phyloP scores from a whole-genome alignment of 2,113 vertebrate genomes.

The Pseudorectes ferrugineus region DNA sequence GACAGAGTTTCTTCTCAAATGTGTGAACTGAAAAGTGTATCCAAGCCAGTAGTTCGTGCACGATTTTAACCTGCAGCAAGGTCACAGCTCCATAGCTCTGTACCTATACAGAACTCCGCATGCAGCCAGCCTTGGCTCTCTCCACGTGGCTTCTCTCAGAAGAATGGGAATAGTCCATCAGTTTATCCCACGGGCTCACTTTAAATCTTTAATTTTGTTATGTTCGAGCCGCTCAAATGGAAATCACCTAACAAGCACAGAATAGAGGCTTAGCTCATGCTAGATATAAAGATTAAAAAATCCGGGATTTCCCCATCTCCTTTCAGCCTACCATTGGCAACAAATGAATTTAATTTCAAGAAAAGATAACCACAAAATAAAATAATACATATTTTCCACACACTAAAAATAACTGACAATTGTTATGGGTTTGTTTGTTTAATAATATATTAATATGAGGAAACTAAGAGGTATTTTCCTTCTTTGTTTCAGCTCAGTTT shows the following conservation, averaged over 20 bases:
- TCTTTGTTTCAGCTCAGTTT: conserved; percentile 32
- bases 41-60: neutral
- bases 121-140: neutral
- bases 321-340: neutral
- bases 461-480: conserved; percentile 32
- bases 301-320: conserved; percentile 12
- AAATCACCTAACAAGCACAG: conserved; percentile 12
- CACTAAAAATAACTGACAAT: conserved; percentile 12
- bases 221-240: neutral
- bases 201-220: neutral
- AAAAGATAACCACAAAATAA: conserved; percentile 42
- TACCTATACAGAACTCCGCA: neutral
- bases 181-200: neutral
- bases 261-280: neutral
- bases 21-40: neutral
- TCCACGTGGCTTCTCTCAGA: neutral
- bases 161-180: neutral
- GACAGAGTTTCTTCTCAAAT: neutral
- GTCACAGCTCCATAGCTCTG: neutral
- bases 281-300: conserved; percentile 35
- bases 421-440: conserved; percentile 19
- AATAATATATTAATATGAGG: conserved; percentile 28
- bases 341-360: neutral
- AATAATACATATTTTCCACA: neutral
- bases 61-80: neutral